Percentiles rank a stretch among this genome's conserved stretches.
Evolutionary conservation across 2,113 vertebrate species (phyloP).

Genomic region (Salvelinus sp.): DNA sequence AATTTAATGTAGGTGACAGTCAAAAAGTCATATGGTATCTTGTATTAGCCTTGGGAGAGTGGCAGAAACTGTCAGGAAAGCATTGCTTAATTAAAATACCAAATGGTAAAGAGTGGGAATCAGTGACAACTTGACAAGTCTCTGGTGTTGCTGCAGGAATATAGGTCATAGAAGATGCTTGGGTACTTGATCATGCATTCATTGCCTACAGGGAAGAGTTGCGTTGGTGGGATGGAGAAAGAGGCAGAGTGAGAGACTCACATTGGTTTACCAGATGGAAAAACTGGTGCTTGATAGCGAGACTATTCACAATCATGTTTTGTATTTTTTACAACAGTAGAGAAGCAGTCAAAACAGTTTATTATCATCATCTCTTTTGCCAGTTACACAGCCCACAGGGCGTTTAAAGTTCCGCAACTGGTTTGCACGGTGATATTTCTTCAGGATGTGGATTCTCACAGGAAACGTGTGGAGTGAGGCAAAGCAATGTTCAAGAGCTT

Average conservation of each 20-base stretch:
- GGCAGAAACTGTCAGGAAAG: slow-evolving; percentile 4
- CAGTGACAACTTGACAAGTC: slow-evolving; percentile 17
- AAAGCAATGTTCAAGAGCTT: background rate
- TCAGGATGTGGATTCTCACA: no score
- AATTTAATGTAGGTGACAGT: slow-evolving; percentile 11
- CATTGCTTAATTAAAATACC: slow-evolving; percentile 29
- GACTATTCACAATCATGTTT: background rate
- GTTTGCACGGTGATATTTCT: no score
- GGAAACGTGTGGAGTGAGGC: background rate
- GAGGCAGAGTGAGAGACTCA: background rate
- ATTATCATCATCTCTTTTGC: background rate
- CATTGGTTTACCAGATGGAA: slow-evolving; percentile 7
- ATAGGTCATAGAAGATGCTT: slow-evolving; percentile 20
- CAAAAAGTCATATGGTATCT: slow-evolving; percentile 10
- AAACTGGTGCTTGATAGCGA: slow-evolving; percentile 1
- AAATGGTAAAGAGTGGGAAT: slow-evolving; percentile 10
- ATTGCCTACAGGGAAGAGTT: background rate
- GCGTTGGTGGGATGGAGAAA: background rate
- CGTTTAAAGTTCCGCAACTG: no score
- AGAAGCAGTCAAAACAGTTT: background rate
- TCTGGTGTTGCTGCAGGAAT: slow-evolving; percentile 13
- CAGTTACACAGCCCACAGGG: background rate
- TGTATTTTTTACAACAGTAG: background rate
- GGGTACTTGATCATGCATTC: slow-evolving; percentile 7
- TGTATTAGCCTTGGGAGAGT: slow-evolving; percentile 3